Evolutionary conservation across 2,113 vertebrate species (phyloP), one percentile per base, ranked within the genome.

Genomic region (Cheirogaleus medius): DNA sequence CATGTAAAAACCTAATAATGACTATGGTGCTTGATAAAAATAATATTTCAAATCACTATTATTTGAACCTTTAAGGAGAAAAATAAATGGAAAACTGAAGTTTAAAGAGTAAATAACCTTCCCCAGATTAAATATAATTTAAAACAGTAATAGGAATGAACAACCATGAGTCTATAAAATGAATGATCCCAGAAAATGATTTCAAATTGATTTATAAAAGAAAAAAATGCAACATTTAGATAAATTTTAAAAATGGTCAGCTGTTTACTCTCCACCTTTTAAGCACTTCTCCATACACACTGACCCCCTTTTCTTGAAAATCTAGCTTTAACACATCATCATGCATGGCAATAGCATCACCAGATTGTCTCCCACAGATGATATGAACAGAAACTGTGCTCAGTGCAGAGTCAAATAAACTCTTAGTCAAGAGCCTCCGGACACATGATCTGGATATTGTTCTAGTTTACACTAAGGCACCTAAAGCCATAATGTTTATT

Each of bases 91-190:
- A 52, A 93, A 93, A 52, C 20, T 81, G 64, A 82, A 52, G 34
- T 49, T 76, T 87, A 52, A 88, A 68, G 29, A n/a, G 27, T n/a
- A 63, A 85, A 85, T 84, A 88, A 95, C 42, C 21, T 84, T 89
- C 3, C 18, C 14, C 14, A 94, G 34, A 27, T 47, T 71, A 80
- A 97, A 54, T 34, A 58, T 47, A 96, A 60, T 39, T 73, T 63
- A 91, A 90, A 92, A 82, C 52, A 73, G 8, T 4, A 76, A 8
- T 81, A 42, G 32, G 78, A 91, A 68, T 66, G 68, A 91, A 80
- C 7, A 81, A 1, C 32, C 18, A 66, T 13, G 14, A 86, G 37
- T 73, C 14, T 54, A n/a, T 7, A 37, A 88, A 34, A 90, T 90
- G 10, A 69, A 13, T 64, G 37, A 27, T 74, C 10, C 1, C 21